These are phyloP conservation scores for Bimastos eiseni DNA, from an alignment of 2,888 invertebrate species.

Conservation along the genomic window DNA sequence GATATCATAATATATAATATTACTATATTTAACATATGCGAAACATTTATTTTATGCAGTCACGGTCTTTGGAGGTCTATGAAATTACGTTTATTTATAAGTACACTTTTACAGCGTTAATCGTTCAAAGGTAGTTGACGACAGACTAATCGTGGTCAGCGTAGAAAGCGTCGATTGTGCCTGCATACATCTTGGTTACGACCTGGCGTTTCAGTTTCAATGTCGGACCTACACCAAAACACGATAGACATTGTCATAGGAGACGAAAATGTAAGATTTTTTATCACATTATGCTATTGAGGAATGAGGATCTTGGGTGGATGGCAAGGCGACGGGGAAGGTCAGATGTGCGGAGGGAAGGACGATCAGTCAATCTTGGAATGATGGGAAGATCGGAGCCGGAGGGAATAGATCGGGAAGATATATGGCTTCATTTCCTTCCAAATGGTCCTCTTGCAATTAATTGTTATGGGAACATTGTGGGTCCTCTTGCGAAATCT, in stretches of 20 bases:
- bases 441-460: no score
- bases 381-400: no score
- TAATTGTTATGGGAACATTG: no score
- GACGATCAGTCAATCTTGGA: no score
- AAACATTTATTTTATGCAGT: background rate
- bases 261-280: no score
- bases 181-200: slow-evolving; percentile 76
- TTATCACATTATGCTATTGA: no score
- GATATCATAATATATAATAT: background rate
- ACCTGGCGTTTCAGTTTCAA: slow-evolving; percentile 81
- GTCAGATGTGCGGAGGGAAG: no score
- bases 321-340: no score
- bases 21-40: background rate
- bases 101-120: background rate
- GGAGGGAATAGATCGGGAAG: no score
- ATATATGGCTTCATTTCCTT: no score
- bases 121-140: background rate
- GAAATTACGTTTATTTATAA: background rate
- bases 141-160: slow-evolving; percentile 21
- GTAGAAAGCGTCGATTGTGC: slow-evolving; percentile 80
- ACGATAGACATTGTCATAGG: background rate
- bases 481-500: no score
- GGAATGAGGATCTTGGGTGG: no score
- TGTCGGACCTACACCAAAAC: slow-evolving; percentile 74
- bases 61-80: background rate